Conservation (phyloP, 2,113 vertebrate genomes). For the Grantiella picta region DNA sequence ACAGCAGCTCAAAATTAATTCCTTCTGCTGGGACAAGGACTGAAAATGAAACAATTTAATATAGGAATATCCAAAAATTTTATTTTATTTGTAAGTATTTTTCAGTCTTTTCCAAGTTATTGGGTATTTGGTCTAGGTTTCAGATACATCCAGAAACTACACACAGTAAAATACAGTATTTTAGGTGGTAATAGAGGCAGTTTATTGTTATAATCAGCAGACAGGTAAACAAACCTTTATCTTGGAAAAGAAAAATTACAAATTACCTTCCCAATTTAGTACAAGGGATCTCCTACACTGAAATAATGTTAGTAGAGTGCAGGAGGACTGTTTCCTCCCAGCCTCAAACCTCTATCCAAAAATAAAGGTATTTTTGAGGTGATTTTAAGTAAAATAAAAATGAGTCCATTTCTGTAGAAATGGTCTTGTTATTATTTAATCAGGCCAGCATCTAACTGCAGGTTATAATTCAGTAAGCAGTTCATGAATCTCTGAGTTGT, state of each 20-base stretch:
- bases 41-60: not conserved
- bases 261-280: not conserved
- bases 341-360: not conserved
- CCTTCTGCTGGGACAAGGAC: not conserved
- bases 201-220: not conserved
- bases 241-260: not conserved
- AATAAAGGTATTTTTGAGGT: not conserved
- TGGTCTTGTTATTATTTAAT: conserved; percentile 68
- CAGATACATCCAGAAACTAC: not conserved
- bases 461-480: conserved; percentile 63
- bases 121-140: not conserved
- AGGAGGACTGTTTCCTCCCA: not conserved
- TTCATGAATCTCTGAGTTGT: conserved; percentile 44
- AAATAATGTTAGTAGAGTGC: not conserved
- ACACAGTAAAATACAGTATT: not conserved
- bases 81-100: not conserved
- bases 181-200: not conserved
- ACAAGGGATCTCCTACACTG: not conserved
- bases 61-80: not conserved
- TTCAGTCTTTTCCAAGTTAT: not conserved
- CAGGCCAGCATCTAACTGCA: conserved; percentile 55
- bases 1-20: not conserved
- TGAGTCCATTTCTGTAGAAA: conserved; percentile 70
- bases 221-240: not conserved
- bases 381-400: conserved; percentile 13